These are phyloP conservation scores for Yoshiicerus persimilis DNA, from an alignment of 1,140 invertebrate genomes.

Conservation along the genomic window DNA sequence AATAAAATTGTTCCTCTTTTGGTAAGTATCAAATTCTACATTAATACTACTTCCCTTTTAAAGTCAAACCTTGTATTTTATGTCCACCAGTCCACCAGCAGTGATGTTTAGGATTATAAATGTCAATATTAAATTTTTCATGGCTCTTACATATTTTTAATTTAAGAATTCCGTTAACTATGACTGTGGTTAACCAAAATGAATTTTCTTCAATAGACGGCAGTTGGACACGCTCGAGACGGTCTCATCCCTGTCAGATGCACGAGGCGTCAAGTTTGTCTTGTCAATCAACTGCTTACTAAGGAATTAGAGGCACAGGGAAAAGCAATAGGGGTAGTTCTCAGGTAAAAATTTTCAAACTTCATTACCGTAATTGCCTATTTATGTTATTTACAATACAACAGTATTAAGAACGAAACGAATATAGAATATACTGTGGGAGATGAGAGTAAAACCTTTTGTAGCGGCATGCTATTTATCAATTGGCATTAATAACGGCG, in stretches of 20 bases:
- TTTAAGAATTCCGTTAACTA: no score
- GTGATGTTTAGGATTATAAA: no score
- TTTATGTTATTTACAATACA: no score
- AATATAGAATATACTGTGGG: no score
- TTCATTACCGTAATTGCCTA: neutral
- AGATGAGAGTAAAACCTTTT: no score
- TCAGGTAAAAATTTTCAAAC: neutral
- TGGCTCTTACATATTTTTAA: no score
- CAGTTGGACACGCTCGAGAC: conserved; percentile 34
- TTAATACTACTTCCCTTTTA: no score
- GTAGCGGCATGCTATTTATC: neutral
- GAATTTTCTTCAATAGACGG: neutral
- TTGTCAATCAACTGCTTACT: neutral
- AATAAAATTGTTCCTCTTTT: neutral
- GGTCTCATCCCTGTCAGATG: conserved; percentile 26
- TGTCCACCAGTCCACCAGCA: no score
- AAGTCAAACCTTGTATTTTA: no score
- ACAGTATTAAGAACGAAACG: no score
- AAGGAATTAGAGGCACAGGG: neutral
- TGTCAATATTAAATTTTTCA: no score
- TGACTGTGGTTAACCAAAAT: neutral
- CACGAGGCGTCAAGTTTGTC: neutral
- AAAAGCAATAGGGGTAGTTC: neutral
- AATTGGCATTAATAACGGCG: neutral
- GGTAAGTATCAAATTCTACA: neutral